Percentiles rank a stretch among this genome's conserved stretches.
These are phyloP conservation scores for Ictalurus punctatus DNA, from an alignment of 2,113 vertebrate species.

Conservation along the genomic window DNA sequence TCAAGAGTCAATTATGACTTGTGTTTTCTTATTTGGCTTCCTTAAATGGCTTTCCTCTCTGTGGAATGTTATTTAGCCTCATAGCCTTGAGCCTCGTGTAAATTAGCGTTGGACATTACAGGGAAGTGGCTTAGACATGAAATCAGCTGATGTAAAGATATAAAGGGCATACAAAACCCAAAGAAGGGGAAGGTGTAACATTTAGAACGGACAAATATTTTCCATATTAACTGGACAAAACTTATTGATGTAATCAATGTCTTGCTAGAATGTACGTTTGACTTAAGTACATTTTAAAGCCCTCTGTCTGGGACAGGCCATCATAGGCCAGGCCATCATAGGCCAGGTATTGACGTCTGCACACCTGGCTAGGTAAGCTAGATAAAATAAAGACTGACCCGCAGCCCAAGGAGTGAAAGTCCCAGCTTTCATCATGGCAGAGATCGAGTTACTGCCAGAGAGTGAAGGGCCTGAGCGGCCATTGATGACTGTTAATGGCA, in stretches of 20 bases:
- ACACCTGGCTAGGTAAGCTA: conserved; percentile 55
- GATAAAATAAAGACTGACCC: conserved; percentile 62
- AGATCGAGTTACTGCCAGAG: conserved; percentile 68
- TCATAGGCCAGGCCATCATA: conserved; percentile 9
- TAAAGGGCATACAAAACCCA: not conserved
- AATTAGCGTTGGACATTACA: conserved; percentile 58
- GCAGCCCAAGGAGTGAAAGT: conserved; percentile 66
- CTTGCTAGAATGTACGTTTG: not conserved
- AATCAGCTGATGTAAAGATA: not conserved
- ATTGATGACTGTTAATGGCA: conserved; percentile 66
- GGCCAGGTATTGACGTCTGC: not conserved
- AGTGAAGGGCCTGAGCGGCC: conserved; percentile 54
- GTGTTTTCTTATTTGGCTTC: conserved; percentile 68
- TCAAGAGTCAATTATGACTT: conserved; percentile 70
- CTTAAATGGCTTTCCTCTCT: conserved; percentile 60
- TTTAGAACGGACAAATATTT: not conserved
- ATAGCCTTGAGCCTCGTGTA: conserved; percentile 65
- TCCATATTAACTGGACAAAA: not conserved
- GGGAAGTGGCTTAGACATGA: conserved; percentile 1
- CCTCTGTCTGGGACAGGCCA: conserved; percentile 4
- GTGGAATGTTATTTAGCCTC: conserved; percentile 65
- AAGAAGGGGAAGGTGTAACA: not conserved
- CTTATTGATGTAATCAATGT: not conserved
- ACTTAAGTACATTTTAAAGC: not conserved
- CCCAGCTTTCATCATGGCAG: conserved; percentile 61